Evolutionary conservation across 2,888 invertebrate species (phyloP).

Genomic region (Stegana nigrithorax): DNA sequence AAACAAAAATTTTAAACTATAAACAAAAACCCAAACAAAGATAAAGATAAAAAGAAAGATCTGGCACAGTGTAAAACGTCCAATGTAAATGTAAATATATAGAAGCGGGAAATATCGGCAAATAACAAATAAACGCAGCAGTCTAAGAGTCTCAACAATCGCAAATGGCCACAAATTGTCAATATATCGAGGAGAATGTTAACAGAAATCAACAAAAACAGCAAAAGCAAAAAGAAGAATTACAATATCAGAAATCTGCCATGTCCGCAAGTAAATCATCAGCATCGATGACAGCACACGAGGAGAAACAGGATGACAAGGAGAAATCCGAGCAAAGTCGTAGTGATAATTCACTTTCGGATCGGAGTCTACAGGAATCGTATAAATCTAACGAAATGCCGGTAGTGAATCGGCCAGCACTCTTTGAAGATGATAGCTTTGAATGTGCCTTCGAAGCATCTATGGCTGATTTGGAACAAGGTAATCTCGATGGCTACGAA

Average conservation of each 20-base stretch:
- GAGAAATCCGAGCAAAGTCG: conserved; percentile 29
- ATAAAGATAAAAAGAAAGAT: conserved; percentile 6
- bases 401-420: background rate
- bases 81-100: conserved; percentile 11
- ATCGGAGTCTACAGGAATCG: too few relatives aligned
- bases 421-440: conserved; percentile 61
- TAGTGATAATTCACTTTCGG: conserved; percentile 34
- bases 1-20: conserved; percentile 6
- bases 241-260: conserved; percentile 2
- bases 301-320: conserved; percentile 39
- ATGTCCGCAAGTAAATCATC: conserved; percentile 22
- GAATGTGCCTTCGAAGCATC: conserved; percentile 66
- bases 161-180: conserved; percentile 64
- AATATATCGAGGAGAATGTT: conserved; percentile 53
- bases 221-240: too few relatives aligned
- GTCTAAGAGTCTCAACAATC: conserved; percentile 7
- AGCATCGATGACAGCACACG: conserved; percentile 38
- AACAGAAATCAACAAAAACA: conserved; percentile 33
- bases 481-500: conserved; percentile 61
- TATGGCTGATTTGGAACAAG: conserved; percentile 66
- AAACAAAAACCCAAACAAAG: background rate
- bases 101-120: conserved; percentile 22
- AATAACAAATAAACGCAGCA: conserved; percentile 15
- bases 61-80: too few relatives aligned
- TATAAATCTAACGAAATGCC: background rate